Base-by-base conservation (phyloP, 2,797 vertebrate species). In the Clamator glandarius region DNA sequence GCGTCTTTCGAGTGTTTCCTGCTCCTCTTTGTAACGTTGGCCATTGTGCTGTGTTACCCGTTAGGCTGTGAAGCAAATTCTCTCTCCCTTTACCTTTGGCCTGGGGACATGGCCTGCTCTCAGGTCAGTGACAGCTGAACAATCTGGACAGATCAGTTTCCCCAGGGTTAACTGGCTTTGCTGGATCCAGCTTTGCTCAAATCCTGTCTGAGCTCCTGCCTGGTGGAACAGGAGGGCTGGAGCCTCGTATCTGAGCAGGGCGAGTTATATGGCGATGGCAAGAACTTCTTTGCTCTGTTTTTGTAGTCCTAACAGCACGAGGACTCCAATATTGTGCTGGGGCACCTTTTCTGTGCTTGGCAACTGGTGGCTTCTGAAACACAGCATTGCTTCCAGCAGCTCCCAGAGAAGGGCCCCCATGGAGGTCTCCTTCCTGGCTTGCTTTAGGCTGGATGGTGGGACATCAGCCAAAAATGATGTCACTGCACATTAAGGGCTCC, bases 381-480 rank as follows among this genome's bases (percentile, higher is more conserved):
- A 14, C 3, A 36, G 33, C 1, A 0, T 20, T 92, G n/a, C 50
- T 75, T 52, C 81, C 59, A 76, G 73, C 63, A 46, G 41, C 66
- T 82, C 44, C 55, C 50, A 58, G 50, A 46, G 61, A 87, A 69
- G 54, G 78, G 67, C 52, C 75, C 33, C 52, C 0, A 0, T 80
- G 64, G 78, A 89, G 86, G 77, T 93, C 75, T 75, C 84, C 57
- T 62, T 28, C 58, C 77, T 86, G 29, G 14, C n/a, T 87, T 79
- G 42, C 52, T 79, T 81, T 69, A 82, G 78, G 69, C 76, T 81
- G 84, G 52, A 10, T 64, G 58, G 26, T 95, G 84, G 75, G 82
- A 83, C 63, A 41, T 26, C 20, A 80, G 87, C 95, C 92, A 95
- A 59, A 92, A 89, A 69, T 87, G 39, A 92, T 94, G 89, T 95